phyloP scores from a whole-genome alignment of 2,888 invertebrate species.

The Coremacera marginata region DNA sequence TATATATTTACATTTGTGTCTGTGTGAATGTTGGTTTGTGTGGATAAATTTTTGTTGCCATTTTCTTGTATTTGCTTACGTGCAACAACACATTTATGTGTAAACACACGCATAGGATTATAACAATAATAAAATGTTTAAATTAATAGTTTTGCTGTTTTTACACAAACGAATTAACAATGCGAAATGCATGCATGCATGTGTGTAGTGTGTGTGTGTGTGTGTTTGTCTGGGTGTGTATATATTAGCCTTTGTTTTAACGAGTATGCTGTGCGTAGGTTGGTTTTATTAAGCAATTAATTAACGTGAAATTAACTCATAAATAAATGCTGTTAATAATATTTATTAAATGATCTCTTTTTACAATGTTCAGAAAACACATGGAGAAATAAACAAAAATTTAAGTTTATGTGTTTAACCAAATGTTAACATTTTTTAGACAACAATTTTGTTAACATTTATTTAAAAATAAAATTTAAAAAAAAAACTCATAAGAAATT shows the following conservation, averaged over 20 bases:
- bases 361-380: too few relatives aligned
- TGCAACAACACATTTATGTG: not conserved
- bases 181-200: not conserved
- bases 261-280: not conserved
- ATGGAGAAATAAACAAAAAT: too few relatives aligned
- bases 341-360: not conserved
- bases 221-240: not conserved
- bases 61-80: not conserved
- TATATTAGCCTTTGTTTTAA: not conserved
- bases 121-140: conserved; percentile 20
- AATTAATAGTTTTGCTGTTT: conserved; percentile 23
- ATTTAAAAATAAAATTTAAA: too few relatives aligned
- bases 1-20: not conserved
- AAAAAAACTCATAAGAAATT: too few relatives aligned
- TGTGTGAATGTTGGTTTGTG: not conserved
- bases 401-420: too few relatives aligned
- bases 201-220: not conserved
- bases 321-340: conserved; percentile 9
- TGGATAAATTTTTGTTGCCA: not conserved
- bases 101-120: conserved; percentile 23
- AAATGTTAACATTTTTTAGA: too few relatives aligned
- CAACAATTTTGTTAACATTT: too few relatives aligned
- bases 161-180: not conserved
- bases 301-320: conserved; percentile 15
- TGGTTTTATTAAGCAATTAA: conserved; percentile 17